These are phyloP conservation scores for Hydractinia echinata DNA, from an alignment of 30 jellyfish, hydroid and myxozoan species.

Conservation along the genomic window DNA sequence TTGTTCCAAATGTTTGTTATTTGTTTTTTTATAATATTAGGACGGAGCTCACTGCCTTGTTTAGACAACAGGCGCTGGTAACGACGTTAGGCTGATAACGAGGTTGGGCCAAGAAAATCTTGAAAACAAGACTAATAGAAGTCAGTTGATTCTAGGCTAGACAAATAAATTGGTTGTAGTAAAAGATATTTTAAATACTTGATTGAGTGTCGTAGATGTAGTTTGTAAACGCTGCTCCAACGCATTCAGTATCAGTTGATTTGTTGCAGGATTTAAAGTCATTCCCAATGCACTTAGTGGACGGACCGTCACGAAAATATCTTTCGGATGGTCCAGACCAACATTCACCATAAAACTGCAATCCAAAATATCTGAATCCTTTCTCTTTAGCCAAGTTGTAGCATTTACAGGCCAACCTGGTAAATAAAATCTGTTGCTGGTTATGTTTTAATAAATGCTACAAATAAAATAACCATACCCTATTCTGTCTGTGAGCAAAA, in stretches of 20 bases:
- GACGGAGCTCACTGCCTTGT: too few relatives aligned
- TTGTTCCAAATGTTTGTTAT: too few relatives aligned
- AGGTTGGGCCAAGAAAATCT: too few relatives aligned
- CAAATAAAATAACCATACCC: neutral
- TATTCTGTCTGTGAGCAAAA: too few relatives aligned
- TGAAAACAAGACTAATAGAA: too few relatives aligned
- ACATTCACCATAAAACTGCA: constrained; percentile 96
- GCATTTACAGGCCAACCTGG: constrained; percentile 89
- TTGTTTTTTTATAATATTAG: too few relatives aligned
- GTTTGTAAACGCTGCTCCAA: constrained; percentile 76
- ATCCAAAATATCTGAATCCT: constrained; percentile 69
- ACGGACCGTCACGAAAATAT: constrained; percentile 68
- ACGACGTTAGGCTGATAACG: too few relatives aligned
- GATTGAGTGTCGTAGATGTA: constrained; percentile 51
- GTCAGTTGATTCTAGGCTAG: too few relatives aligned
- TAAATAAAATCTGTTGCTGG: too few relatives aligned
- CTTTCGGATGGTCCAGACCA: constrained; percentile 81
- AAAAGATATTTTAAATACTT: too few relatives aligned
- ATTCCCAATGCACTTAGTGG: constrained; percentile 65
- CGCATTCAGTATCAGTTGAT: constrained; percentile 66
- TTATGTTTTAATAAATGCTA: neutral
- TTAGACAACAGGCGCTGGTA: too few relatives aligned
- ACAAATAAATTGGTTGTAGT: too few relatives aligned
- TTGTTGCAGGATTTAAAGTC: constrained; percentile 72
- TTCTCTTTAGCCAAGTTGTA: constrained; percentile 49